Conservation (phyloP, 1,140 invertebrate species). For the Vollenhovia emeryi region DNA sequence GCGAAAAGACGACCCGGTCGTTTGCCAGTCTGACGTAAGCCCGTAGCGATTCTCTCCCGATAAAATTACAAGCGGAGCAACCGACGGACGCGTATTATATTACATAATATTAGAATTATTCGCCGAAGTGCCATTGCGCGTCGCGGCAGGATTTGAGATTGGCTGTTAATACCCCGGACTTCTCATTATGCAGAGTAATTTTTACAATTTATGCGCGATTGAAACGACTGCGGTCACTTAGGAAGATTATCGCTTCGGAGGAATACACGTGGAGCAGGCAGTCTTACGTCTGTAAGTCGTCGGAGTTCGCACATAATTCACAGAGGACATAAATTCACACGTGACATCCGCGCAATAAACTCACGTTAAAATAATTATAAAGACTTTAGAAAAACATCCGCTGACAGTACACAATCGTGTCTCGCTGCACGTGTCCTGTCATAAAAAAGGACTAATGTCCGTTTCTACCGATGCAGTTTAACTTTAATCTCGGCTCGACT, state of each 20-base stretch:
- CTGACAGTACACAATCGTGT: background rate
- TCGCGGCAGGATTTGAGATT: background rate
- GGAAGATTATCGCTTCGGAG: slow-evolving; percentile 2
- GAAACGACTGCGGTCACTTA: slow-evolving; percentile 3
- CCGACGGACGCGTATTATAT: background rate
- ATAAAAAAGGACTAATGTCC: background rate
- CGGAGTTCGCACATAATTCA: slow-evolving; percentile 11
- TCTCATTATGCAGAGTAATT: slow-evolving; percentile 16
- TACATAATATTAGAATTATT: slow-evolving; percentile 34
- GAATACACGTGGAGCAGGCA: slow-evolving; percentile 15
- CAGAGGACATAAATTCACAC: slow-evolving; percentile 16
- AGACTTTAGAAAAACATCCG: background rate
- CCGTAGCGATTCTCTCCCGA: slow-evolving; percentile 9
- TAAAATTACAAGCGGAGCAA: slow-evolving; percentile 24
- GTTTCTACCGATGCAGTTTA: too few relatives aligned
- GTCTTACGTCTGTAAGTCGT: slow-evolving; percentile 11
- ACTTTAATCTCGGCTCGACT: too few relatives aligned
- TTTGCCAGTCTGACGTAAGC: slow-evolving; percentile 39
- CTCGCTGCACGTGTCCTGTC: background rate
- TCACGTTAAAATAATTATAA: background rate
- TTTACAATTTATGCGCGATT: slow-evolving; percentile 30
- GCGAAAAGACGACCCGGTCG: slow-evolving; percentile 17
- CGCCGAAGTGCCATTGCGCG: background rate
- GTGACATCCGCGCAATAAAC: background rate
- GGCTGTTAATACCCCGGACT: background rate